Evolutionary conservation across 2,888 invertebrate genomes (phyloP).

Genomic region (Catocala fraxini): DNA sequence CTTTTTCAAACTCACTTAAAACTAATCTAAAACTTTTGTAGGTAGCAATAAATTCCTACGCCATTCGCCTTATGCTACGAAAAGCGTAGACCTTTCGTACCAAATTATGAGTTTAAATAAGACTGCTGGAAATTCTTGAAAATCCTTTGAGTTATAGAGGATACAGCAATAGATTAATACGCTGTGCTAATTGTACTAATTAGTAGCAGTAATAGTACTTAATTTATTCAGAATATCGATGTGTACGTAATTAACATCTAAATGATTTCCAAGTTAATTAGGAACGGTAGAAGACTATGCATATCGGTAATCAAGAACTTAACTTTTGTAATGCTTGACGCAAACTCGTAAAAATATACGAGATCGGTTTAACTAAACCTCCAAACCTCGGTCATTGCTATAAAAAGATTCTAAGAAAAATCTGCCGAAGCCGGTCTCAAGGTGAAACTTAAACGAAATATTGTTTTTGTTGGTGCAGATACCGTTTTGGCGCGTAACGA

Average conservation of each 20-base stretch:
- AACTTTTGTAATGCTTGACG: conserved; percentile 31
- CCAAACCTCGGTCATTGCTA: conserved; percentile 34
- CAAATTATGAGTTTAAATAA: conserved; percentile 36
- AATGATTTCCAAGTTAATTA: conserved; percentile 1
- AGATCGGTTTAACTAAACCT: conserved; percentile 35
- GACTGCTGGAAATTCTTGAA: conserved; percentile 30
- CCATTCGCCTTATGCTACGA: conserved; percentile 29
- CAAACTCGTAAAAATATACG: conserved; percentile 39
- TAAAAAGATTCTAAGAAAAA: conserved; percentile 38
- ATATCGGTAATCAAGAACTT: conserved; percentile 25
- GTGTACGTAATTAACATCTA: not conserved
- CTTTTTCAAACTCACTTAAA: conserved; percentile 36
- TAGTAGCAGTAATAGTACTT: conserved; percentile 4
- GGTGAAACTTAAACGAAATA: conserved; percentile 42
- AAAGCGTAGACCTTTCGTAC: conserved; percentile 45
- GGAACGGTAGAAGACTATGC: conserved; percentile 14
- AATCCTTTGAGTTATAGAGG: conserved; percentile 27
- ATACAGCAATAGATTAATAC: conserved; percentile 22
- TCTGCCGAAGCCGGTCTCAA: conserved; percentile 30
- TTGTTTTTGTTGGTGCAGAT: conserved; percentile 34
- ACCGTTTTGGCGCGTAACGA: conserved; percentile 18
- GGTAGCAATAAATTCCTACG: conserved; percentile 38
- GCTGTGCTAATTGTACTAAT: conserved; percentile 23
- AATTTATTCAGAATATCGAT: not conserved
- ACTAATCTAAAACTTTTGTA: conserved; percentile 48